These are phyloP conservation scores for Epinotia brunnichana DNA, from an alignment of 2,888 invertebrate genomes.

Conservation along the genomic window DNA sequence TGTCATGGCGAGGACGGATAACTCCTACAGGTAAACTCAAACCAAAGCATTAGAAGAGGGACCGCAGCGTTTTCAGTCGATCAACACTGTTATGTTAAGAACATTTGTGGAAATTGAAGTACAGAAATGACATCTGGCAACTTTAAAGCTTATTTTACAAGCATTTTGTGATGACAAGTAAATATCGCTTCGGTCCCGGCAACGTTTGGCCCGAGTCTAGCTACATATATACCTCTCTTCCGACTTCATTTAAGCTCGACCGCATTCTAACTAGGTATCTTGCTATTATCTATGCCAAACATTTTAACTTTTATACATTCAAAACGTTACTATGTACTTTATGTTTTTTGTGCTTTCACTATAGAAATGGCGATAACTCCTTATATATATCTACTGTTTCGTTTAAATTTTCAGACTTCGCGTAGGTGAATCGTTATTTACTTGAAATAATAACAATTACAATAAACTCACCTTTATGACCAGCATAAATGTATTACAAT, in stretches of 20 bases:
- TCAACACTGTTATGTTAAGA: not conserved
- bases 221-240: slow-evolving; percentile 16
- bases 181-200: not conserved
- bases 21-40: slow-evolving; percentile 26
- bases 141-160: slow-evolving; percentile 5
- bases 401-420: not conserved
- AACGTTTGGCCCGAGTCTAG: slow-evolving; percentile 22
- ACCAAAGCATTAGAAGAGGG: slow-evolving; percentile 13
- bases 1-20: slow-evolving; percentile 23
- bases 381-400: not conserved
- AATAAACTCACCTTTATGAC: slow-evolving; percentile 33
- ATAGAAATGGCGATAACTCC: slow-evolving; percentile 2
- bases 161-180: not conserved
- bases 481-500: slow-evolving; percentile 38
- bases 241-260: slow-evolving; percentile 37
- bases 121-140: not conserved
- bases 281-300: slow-evolving; percentile 22
- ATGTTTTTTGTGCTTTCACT: slow-evolving; percentile 28
- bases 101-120: not conserved
- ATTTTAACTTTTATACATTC: slow-evolving; percentile 7
- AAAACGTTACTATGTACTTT: not conserved
- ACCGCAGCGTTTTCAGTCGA: slow-evolving; percentile 5
- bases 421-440: not conserved
- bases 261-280: slow-evolving; percentile 42
- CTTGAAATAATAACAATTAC: slow-evolving; percentile 1